Conservation (phyloP, 2,113 vertebrate species). For the Fregetta grallaria region DNA sequence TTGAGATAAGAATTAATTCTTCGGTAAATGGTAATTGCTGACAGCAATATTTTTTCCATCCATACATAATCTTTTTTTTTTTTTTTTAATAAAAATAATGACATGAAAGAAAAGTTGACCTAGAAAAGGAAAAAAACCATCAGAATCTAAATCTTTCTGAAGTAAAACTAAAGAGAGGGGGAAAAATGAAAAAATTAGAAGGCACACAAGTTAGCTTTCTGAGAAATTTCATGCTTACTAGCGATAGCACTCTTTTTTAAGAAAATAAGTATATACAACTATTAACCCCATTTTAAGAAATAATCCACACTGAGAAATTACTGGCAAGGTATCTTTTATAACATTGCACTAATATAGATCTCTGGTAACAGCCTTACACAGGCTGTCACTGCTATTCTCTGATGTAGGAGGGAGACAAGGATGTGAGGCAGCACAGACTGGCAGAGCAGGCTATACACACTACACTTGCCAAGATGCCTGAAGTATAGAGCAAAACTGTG, state of each 20-base stretch:
- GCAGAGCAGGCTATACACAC: constrained; percentile 40
- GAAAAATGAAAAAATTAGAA: background rate
- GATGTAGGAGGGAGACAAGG: constrained; percentile 57
- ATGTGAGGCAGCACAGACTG: constrained; percentile 58
- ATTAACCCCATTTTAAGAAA: constrained; percentile 20
- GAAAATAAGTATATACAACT: background rate
- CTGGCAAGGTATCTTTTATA: constrained; percentile 38
- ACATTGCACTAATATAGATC: constrained; percentile 24
- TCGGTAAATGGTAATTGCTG: background rate
- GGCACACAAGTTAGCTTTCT: background rate
- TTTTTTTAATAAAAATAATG: background rate
- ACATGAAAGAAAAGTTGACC: background rate
- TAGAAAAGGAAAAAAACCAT: background rate
- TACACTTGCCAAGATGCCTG: constrained; percentile 35
- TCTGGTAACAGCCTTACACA: constrained; percentile 36
- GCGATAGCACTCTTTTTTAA: background rate
- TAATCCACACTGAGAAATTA: constrained; percentile 11
- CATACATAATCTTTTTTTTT: background rate
- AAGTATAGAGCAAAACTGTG: constrained; percentile 1
- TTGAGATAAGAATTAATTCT: background rate
- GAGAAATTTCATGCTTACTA: background rate
- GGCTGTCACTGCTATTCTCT: constrained; percentile 48
- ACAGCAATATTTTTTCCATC: background rate
- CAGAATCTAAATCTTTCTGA: background rate
- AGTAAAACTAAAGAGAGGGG: background rate